A percentile compares a stretch with the other conserved stretches of the same genome.
Evolutionary conservation across 2,888 invertebrate species (phyloP).

Genomic region (Smittia sp.): DNA sequence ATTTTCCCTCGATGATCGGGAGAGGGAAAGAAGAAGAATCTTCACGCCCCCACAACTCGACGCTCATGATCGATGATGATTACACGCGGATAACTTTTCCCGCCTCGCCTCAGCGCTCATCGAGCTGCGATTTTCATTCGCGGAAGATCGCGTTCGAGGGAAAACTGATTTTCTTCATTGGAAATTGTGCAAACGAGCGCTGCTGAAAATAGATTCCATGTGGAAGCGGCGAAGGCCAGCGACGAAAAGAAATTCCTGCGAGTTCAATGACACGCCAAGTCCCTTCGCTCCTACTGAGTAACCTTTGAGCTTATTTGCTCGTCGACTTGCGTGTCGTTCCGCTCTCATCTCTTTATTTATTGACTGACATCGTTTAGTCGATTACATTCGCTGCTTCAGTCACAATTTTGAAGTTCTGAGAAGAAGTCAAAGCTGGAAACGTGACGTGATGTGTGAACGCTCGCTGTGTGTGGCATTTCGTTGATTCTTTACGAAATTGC

Average conservation of each 20-base stretch:
- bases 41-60: neutral
- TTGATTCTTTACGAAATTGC: neutral
- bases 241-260: slow-evolving; percentile 23
- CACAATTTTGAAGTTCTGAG: neutral
- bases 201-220: neutral
- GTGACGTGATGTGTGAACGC: neutral
- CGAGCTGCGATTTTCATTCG: no score
- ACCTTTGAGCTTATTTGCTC: no score
- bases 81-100: slow-evolving; percentile 4
- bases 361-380: slow-evolving; percentile 9
- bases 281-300: neutral
- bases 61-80: slow-evolving; percentile 14
- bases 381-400: neutral
- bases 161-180: neutral
- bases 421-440: neutral
- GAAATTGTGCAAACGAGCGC: neutral
- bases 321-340: neutral
- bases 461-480: neutral
- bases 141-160: neutral
- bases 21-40: neutral
- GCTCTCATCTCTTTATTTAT: neutral
- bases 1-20: neutral
- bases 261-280: slow-evolving; percentile 33
- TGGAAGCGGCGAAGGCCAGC: slow-evolving; percentile 28
- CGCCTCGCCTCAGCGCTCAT: neutral